These are phyloP conservation scores for Perizoma flavofasciatum DNA, from an alignment of 2,888 invertebrate genomes.

Conservation along the genomic window DNA sequence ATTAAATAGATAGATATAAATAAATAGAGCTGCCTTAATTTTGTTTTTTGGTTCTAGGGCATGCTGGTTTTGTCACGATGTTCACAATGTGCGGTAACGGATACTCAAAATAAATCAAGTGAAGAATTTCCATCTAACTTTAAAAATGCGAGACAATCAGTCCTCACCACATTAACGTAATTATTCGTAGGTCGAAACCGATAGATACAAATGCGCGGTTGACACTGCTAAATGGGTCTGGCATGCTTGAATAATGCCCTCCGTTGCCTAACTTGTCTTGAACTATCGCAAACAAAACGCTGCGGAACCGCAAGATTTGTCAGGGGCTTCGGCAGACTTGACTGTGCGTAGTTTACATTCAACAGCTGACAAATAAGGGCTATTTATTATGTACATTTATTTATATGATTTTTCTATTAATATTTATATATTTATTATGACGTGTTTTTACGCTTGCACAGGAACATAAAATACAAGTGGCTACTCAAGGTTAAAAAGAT, in stretches of 20 bases:
- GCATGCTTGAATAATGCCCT: slow-evolving; percentile 72
- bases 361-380: slow-evolving; percentile 59
- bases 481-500: too few relatives aligned
- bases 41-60: too few relatives aligned
- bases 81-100: too few relatives aligned
- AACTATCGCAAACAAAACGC: slow-evolving; percentile 74
- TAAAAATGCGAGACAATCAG: slow-evolving; percentile 27
- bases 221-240: slow-evolving; percentile 76
- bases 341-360: slow-evolving; percentile 46
- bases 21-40: too few relatives aligned
- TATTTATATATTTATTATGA: not conserved
- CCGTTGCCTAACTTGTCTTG: slow-evolving; percentile 69
- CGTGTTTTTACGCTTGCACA: too few relatives aligned
- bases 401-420: slow-evolving; percentile 1
- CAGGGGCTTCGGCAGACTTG: slow-evolving; percentile 46
- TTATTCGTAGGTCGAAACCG: slow-evolving; percentile 51
- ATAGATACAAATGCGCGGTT: slow-evolving; percentile 78
- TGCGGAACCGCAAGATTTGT: slow-evolving; percentile 69
- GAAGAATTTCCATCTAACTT: slow-evolving; percentile 17
- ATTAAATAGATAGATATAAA: too few relatives aligned
- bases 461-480: too few relatives aligned
- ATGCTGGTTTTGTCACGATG: too few relatives aligned
- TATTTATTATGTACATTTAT: slow-evolving; percentile 26
- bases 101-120: too few relatives aligned
- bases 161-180: slow-evolving; percentile 31